These are phyloP conservation scores for Panzeria rudis DNA, from an alignment of 2,888 invertebrate genomes.

Conservation along the genomic window DNA sequence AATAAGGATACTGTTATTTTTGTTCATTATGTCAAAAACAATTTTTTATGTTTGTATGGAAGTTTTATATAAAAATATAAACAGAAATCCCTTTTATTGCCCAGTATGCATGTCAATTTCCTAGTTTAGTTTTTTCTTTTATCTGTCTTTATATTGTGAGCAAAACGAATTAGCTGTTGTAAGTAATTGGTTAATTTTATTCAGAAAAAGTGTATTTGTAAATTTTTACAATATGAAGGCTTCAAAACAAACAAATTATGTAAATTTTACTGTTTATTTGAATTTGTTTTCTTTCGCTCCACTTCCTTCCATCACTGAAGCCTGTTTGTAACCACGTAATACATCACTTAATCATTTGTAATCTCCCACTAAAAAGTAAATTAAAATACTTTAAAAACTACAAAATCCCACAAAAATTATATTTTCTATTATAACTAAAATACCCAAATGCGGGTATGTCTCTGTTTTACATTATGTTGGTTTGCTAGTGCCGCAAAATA, in stretches of 20 bases:
- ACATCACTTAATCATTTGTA: not conserved
- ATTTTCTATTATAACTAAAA: not conserved
- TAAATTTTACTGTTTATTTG: slow-evolving; percentile 4
- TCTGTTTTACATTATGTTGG: too few species aligned
- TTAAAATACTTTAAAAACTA: slow-evolving; percentile 24
- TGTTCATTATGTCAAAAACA: too few species aligned
- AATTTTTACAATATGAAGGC: not conserved
- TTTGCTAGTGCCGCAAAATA: too few species aligned
- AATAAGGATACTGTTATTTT: too few species aligned
- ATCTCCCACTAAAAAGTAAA: slow-evolving; percentile 37
- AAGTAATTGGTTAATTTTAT: not conserved
- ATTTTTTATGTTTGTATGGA: too few species aligned
- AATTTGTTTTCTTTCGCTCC: slow-evolving; percentile 14
- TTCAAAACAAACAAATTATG: not conserved
- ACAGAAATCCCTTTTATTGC: too few species aligned
- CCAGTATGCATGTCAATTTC: not conserved
- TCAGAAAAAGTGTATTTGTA: not conserved
- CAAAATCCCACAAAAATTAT: not conserved
- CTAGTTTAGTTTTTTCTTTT: not conserved
- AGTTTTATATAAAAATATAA: too few species aligned
- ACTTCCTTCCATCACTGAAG: not conserved
- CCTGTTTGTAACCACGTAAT: slow-evolving; percentile 1
- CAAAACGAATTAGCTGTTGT: not conserved
- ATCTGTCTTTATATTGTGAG: not conserved
- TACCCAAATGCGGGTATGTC: too few species aligned